Evolutionary conservation across 2,797 vertebrate species (phyloP), one percentile per base, ranked within the genome.

Genomic region (Acropternis orthonyx): DNA sequence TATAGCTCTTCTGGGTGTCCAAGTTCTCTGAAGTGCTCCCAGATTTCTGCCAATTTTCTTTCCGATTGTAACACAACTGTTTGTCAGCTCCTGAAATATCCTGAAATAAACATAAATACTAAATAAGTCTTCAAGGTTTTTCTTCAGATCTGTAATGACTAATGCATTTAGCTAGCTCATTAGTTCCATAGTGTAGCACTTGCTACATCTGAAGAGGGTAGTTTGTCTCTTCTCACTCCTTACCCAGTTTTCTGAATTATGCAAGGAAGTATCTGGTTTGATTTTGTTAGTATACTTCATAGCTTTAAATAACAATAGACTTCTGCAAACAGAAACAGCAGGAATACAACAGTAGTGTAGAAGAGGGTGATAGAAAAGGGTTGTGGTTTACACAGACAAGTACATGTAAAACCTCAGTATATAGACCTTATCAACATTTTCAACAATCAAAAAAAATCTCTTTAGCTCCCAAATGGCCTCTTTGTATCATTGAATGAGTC

Each of bases 21-120:
- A 39, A 18, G 43, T 48, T 81, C 67, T 46, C 75, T 65, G 71
- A 84, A 93, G 49, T 71, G 18, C 21, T 92, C 82, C 12, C 24
- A 79, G 39, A n/a, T 69, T 95, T 80, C 81, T 91, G 52, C 12
- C 48, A 69, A 59, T 91, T 79, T 93, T 88, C 39, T 85, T 32
- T 62, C 34, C 76, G 72, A 51, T 89, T 92, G 71, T 86, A 95
- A 88, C 5, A 10, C 21, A 48, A 48, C 32, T 65, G 28, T 41
- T 94, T 90, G 23, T 61, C 59, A 91, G 34, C 59, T 92, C 73
- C 54, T 68, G 75, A 96, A 95, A 66, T 39, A 54, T 82, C 46
- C 22, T 71, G 48, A 63, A 18, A 91, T 28, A 61, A 89, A 88
- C 36, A 41, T 32, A 92, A 93, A 89, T 77, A 52, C 17, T 79